Base-by-base conservation (phyloP, 2,113 vertebrate genomes). In the Notiomystis cincta region DNA sequence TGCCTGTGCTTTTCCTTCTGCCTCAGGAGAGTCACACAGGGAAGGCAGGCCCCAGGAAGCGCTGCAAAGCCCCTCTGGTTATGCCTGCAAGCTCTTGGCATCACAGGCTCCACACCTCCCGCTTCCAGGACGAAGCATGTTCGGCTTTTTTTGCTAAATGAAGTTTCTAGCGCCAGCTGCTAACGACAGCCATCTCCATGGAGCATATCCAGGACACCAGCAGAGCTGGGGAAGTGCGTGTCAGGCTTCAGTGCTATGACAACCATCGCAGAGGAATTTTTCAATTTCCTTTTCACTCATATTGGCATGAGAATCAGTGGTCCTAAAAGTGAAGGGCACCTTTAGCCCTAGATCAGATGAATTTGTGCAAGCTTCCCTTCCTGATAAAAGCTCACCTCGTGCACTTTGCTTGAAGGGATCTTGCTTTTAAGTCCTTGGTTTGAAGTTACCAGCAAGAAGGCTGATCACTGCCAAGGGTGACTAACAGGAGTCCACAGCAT, bases 221-320 rank as follows among this genome's bases (percentile, higher is more conserved):
- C 76, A 53, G 90, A 90, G 82, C 50, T 30, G n/a, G 38, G 58
- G 50, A 91, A 54, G 38, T 77, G 35, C 1, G 0, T 6, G 4
- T 78, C 60, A 60, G 72, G 85, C 71, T 81, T 80, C 80, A 81
- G 38, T 83, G 54, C 92, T 48, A 67, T 92, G 60, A 86, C 92
- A 96, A 78, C 85, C 69, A 64, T 20, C 7, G 3, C 24, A 0
- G 10, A 86, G 58, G 76, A 92, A 89, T 92, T 92, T 83, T 95
- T 82, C 69, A 16, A 83, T 93, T 94, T 94, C 90, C 85, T 90
- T 81, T 75, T 50, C 72, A 8, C 47, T 86, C 56, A 15, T 23
- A 56, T 14, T 56, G 60, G 40, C 50, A 27, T 18, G 42, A 77
- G 15, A 93, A 72, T 38, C 65, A 31, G 31, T 9, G 25, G 35